Percentiles rank a stretch among this genome's conserved stretches.
Conservation (phyloP, 2,888 invertebrate species). For the Cerceris ruficornis region DNA sequence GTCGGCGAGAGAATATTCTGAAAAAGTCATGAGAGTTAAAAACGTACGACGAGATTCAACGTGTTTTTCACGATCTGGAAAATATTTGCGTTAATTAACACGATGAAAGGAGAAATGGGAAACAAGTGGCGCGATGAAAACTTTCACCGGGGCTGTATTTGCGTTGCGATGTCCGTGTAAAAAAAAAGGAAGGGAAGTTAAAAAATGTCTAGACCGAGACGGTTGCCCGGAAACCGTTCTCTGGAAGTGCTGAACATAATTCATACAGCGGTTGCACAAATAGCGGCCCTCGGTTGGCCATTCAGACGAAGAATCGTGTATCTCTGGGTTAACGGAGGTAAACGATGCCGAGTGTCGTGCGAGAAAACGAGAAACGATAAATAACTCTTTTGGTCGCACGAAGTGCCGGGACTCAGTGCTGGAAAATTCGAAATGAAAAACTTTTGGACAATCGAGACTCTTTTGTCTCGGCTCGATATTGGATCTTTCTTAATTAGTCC, state of each 20-base stretch:
- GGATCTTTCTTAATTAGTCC: too few relatives aligned
- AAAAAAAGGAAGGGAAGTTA: conserved; percentile 12
- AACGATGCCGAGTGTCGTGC: conserved; percentile 14
- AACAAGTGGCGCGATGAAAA: not conserved
- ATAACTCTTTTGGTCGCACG: conserved; percentile 1
- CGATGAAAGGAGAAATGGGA: not conserved
- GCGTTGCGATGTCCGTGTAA: not conserved
- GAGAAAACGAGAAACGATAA: conserved; percentile 10
- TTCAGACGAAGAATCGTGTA: conserved; percentile 29
- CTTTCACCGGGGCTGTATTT: not conserved
- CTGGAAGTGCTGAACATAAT: conserved; percentile 22
- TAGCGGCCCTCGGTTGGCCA: conserved; percentile 17
- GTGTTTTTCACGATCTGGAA: not conserved
- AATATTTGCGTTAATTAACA: not conserved
- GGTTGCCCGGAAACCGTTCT: conserved; percentile 4
- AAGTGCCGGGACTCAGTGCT: too few relatives aligned
- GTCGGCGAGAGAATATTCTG: too few relatives aligned
- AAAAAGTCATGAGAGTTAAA: too few relatives aligned
- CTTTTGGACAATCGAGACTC: too few relatives aligned
- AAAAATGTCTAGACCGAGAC: not conserved
- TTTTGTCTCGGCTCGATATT: too few relatives aligned
- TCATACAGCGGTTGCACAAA: conserved; percentile 17
- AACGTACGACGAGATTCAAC: too few relatives aligned
- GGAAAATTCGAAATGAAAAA: too few relatives aligned
- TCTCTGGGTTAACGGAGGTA: conserved; percentile 23